Base-by-base conservation (phyloP, 37 sponge, comb jelly and placozoan species). In the Beroe forskalii region DNA sequence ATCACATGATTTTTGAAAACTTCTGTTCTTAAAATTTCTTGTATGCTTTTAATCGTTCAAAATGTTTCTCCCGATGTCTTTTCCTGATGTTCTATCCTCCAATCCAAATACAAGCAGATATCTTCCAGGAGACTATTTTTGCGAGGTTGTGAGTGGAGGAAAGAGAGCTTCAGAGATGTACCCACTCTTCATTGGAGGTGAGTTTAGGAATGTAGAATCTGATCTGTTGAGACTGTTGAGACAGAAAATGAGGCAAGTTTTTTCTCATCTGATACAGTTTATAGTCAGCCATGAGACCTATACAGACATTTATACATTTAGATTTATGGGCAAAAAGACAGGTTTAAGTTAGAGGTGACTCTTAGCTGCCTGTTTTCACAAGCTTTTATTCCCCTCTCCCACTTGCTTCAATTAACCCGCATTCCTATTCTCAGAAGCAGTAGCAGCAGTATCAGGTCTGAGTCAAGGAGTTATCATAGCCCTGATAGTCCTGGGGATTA, bases 391-490 rank as follows among this genome's bases (percentile, higher is more conserved):
- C 24, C 66, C 66, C 66, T 64, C 55, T 12, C 12, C 6, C 37
- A 23, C 76, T 6, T 37, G 6, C 55, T 17, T 48, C 37, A 38
- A 32, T 33, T 20, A 72, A 4, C 19, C 76, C 76, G 3, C 40
- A 32, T 4, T 72, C 76, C 76, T 8, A 4, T 33, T 20, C 40
- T 48, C 55, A 48, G 55, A 48, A 48, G 55, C 44, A 43, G 86
- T 37, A 12, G 76, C 20, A 8, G 48, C 55, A 42, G 40, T 22
- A 28, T 9, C 14, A 3, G 86, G 86, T 27, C n/a, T 80, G 31
- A 44, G 55, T 17, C 28, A 25, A 17, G 86, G 86, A 44, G 19
- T 80, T 8, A 30, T 80, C 24, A 44, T 80, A 25, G 86, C 86
- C 42, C 48, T 80, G 30, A 19, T 30, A 19, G 86, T 80, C 38